Evolutionary conservation across 2,797 vertebrate genomes (phyloP).

Genomic region (Myiotriccus ornatus): DNA sequence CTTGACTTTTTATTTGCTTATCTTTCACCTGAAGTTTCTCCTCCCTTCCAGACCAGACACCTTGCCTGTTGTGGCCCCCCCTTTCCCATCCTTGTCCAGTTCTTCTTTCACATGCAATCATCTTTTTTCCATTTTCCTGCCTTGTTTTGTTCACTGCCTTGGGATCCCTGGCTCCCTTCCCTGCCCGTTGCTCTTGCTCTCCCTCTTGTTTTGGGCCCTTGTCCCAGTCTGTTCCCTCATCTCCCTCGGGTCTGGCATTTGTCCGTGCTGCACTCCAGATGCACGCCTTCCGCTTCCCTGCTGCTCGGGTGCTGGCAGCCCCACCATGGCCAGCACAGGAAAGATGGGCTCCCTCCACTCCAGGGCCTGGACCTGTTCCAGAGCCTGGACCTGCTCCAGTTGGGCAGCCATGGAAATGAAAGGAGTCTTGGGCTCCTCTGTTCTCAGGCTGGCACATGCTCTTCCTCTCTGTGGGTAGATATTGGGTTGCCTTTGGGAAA

Average conservation of each 20-base stretch:
- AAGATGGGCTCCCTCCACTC: not conserved
- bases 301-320: not conserved
- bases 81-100: not conserved
- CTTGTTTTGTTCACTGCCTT: not conserved
- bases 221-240: not conserved
- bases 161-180: not conserved
- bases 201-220: not conserved
- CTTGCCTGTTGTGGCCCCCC: rapidly evolving
- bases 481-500: not conserved
- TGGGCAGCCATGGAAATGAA: not conserved
- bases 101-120: rapidly evolving
- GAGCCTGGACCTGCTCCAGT: not conserved
- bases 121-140: not conserved
- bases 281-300: not conserved
- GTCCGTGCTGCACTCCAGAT: not conserved
- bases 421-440: not conserved
- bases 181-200: rapidly evolving
- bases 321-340: rapidly evolving
- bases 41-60: not conserved
- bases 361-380: not conserved
- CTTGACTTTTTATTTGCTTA: not conserved
- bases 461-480: rapidly evolving
- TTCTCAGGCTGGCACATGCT: not conserved
- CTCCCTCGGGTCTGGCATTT: not conserved
- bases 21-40: not conserved